phyloP scores from a whole-genome alignment of 2,888 invertebrate genomes.

The Onchidella celtica region DNA sequence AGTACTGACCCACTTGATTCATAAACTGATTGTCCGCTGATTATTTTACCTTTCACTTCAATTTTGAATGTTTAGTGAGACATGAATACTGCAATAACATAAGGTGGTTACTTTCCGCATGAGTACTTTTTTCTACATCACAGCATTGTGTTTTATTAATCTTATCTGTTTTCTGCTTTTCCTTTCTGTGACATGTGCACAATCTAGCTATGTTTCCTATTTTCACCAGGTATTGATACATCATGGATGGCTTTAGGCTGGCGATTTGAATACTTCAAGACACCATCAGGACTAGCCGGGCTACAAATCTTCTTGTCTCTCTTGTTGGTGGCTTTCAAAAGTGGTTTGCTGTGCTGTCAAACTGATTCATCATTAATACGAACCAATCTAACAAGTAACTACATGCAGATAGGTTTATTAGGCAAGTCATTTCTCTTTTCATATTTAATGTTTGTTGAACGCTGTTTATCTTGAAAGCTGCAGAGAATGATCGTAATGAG shows the following conservation, averaged over 20 bases:
- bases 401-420: constrained; percentile 43
- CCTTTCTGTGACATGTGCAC: not conserved
- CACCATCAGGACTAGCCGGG: constrained; percentile 1
- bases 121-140: too few species aligned
- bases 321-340: constrained; percentile 18
- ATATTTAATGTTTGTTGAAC: not conserved
- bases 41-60: too few species aligned
- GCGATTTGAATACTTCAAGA: constrained; percentile 20
- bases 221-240: constrained; percentile 41
- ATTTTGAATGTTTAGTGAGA: too few species aligned
- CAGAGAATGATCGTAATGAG: not conserved
- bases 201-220: not conserved
- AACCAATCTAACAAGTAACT: constrained; percentile 34
- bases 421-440: constrained; percentile 7
- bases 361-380: not conserved
- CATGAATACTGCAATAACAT: too few species aligned
- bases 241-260: constrained; percentile 40
- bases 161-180: not conserved
- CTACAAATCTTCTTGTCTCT: constrained; percentile 29
- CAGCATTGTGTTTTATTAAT: not conserved
- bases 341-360: not conserved
- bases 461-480: too few species aligned
- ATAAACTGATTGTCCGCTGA: too few species aligned
- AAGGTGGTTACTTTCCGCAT: too few species aligned
- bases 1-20: too few species aligned